Evolutionary conservation across 2,888 invertebrate species (phyloP), one percentile per base, ranked within the genome.

Genomic region (Gonocerus acuteangulatus): DNA sequence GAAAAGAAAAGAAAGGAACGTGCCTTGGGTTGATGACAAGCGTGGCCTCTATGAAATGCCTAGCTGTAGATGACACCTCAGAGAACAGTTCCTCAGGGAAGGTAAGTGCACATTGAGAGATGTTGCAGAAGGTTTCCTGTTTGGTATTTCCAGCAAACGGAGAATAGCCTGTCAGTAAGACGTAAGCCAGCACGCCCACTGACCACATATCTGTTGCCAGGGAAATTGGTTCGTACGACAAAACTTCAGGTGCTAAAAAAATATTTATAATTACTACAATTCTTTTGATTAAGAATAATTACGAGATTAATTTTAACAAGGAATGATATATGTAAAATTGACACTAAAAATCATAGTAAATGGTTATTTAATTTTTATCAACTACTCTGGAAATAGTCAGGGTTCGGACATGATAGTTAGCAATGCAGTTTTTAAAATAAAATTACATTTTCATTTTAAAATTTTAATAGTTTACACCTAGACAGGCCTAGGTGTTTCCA

Each of bases 201-300:
- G 95, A 94, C 95, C 95, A 95, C 79, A 95, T 91, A 77, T 96
- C 95, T 62, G 95, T 94, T 45, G 91, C 85, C 69, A 95, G 80
- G 68, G 90, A 87, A 66, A 95, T 83, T 63, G 95, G 93, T 77
- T 95, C 95, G 78, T 94, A 95, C 71, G 89, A 92, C 65, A 95
- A 80, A 72, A 95, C 90, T 80, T 95, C 95, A 64, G 92, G 92
- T 49, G 91, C 91, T 86, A 78, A 27, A 74, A 74, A 67, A 62
- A 65, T n/a, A n/a, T n/a, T n/a, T n/a, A n/a, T n/a, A n/a, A n/a
- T n/a, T 61, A 52, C 58, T 15, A 21, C 19, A 48, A 9, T 0
- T 32, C 18, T 21, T 36, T 39, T n/a, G 45, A 11, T 9, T 34
- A 34, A 34, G 9, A 34, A 9, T 11, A 34, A 11, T 34, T 34